These are phyloP conservation scores for Lottia scabra DNA, from an alignment of 2,888 invertebrate genomes.

Conservation along the genomic window DNA sequence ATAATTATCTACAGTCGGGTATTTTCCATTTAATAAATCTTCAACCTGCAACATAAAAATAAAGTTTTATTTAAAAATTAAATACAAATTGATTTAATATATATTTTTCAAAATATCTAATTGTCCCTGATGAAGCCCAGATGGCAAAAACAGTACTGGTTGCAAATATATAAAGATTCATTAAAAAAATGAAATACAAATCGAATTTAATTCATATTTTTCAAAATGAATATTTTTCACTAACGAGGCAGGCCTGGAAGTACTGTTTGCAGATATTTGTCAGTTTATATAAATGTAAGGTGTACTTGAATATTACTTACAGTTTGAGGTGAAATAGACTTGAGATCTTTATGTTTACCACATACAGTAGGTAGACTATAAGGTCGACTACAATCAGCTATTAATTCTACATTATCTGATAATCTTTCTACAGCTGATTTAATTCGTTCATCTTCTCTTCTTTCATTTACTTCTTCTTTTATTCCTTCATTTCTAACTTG, in stretches of 20 bases:
- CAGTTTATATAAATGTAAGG: neutral
- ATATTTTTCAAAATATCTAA: neutral
- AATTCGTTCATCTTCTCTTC: neutral
- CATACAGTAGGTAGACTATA: constrained; percentile 9
- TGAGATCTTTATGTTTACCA: constrained; percentile 16
- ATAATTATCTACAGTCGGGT: constrained; percentile 75
- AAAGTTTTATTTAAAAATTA: neutral
- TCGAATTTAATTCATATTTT: too few species aligned
- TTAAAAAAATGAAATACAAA: too few species aligned
- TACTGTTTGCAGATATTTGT: too few species aligned
- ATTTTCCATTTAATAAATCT: constrained; percentile 80
- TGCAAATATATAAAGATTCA: too few species aligned
- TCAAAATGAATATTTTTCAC: too few species aligned
- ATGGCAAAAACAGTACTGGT: too few species aligned
- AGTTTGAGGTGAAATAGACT: constrained; percentile 6
- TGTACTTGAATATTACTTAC: neutral
- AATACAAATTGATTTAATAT: neutral
- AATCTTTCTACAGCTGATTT: constrained; percentile 3
- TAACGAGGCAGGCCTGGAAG: too few species aligned
- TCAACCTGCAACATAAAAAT: constrained; percentile 33
- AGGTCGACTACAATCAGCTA: constrained; percentile 3
- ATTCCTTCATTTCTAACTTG: neutral
- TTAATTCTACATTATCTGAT: neutral
- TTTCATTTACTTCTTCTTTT: neutral
- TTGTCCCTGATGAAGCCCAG: too few species aligned